Conservation (phyloP, 2,888 invertebrate species). For the Xestobium rufovillosum region DNA sequence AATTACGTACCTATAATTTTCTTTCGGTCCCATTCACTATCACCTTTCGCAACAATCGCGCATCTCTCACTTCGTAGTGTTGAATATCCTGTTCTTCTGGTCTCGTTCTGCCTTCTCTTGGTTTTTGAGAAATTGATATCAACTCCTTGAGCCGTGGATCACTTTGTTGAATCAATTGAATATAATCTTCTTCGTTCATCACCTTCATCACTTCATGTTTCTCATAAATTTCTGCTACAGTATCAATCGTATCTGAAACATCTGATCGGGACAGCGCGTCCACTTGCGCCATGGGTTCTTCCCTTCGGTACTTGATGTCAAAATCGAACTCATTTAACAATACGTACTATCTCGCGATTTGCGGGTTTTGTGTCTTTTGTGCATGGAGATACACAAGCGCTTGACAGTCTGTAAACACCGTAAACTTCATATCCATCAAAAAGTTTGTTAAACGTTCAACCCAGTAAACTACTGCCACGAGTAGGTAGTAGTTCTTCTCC, state of each 20-base stretch:
- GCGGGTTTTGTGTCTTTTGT: constrained; percentile 5
- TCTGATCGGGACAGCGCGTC: neutral
- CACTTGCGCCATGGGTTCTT: neutral
- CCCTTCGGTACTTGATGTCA: neutral
- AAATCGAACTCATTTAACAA: constrained; percentile 2
- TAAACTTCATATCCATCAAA: constrained; percentile 22
- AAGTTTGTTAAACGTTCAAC: constrained; percentile 12
- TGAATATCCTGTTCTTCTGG: too few relatives aligned
- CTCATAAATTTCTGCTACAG: neutral
- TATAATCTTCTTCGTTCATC: constrained; percentile 2
- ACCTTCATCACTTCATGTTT: neutral
- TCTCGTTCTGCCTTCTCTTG: too few relatives aligned
- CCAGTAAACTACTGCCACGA: neutral
- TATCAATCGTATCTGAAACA: neutral
- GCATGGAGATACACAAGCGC: constrained; percentile 14
- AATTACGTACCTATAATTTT: constrained; percentile 2
- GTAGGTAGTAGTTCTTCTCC: constrained; percentile 1
- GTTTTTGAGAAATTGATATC: too few relatives aligned
- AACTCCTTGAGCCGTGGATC: too few relatives aligned
- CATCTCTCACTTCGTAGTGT: too few relatives aligned
- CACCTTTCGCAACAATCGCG: constrained; percentile 1
- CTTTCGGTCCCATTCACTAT: neutral
- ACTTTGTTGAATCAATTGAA: constrained; percentile 1
- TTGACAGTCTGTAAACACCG: constrained; percentile 14
- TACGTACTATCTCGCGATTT: neutral